Conservation (phyloP, 2,888 invertebrate species). For the Eupithecia dodoneata region DNA sequence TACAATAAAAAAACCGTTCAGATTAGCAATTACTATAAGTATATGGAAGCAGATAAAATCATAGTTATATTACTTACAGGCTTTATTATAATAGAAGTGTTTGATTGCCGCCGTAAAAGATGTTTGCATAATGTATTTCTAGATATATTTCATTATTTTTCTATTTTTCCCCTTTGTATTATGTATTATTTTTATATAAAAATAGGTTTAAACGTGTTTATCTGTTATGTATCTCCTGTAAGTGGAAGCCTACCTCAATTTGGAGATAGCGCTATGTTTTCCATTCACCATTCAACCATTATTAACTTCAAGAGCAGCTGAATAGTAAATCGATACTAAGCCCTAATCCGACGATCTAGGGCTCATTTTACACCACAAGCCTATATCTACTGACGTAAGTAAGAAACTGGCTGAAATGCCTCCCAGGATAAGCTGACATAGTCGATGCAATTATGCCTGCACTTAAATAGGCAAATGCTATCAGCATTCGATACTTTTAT, state of each 20-base stretch:
- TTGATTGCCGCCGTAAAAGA: slow-evolving; percentile 2
- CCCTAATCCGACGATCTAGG: not conserved
- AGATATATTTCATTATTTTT: not conserved
- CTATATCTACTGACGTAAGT: slow-evolving; percentile 12
- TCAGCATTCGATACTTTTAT: slow-evolving; percentile 52
- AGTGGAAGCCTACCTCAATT: not conserved
- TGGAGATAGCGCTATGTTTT: not conserved
- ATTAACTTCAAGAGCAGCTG: not conserved
- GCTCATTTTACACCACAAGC: slow-evolving; percentile 15
- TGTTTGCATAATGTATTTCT: not conserved
- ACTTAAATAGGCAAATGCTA: slow-evolving; percentile 59
- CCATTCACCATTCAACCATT: slow-evolving; percentile 8
- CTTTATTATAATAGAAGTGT: not conserved
- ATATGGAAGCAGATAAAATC: slow-evolving; percentile 33
- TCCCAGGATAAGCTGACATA: slow-evolving; percentile 59
- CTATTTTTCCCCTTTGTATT: not conserved
- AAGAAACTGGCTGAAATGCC: slow-evolving; percentile 58
- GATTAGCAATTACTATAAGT: slow-evolving; percentile 69
- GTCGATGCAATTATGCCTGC: slow-evolving; percentile 57
- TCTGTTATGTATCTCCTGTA: not conserved
- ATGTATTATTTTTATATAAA: not conserved
- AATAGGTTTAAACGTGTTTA: not conserved
- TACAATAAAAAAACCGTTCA: slow-evolving; percentile 60
- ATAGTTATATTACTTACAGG: slow-evolving; percentile 10
- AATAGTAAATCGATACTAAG: slow-evolving; percentile 7